Conservation (phyloP, 2,113 vertebrate genomes). For the Notarius quadriscutis region DNA sequence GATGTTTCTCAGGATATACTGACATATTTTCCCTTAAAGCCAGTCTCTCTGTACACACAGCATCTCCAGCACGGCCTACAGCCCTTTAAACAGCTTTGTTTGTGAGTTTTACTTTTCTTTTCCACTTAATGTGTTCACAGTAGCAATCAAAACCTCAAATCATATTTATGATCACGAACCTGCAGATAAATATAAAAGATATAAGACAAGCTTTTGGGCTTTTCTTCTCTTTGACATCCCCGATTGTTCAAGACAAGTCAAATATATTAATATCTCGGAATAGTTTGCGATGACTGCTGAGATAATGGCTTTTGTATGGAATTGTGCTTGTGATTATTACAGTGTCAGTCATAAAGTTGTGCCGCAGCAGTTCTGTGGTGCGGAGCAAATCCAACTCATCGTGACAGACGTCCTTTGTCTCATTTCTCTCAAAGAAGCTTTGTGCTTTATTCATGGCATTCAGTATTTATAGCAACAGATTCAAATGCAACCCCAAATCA, state of each 20-base stretch:
- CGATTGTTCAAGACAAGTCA: conserved; percentile 1
- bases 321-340: conserved; percentile 29
- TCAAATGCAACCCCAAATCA: background rate
- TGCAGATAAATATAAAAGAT: background rate
- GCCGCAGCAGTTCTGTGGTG: background rate
- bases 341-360: conserved; percentile 27
- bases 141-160: background rate
- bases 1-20: background rate
- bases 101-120: background rate
- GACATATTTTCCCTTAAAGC: background rate
- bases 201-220: background rate
- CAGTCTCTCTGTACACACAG: background rate
- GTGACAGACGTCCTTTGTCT: conserved; percentile 3
- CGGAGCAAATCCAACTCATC: conserved; percentile 23
- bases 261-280: background rate
- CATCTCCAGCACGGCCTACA: background rate
- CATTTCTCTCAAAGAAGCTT: background rate
- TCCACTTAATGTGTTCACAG: background rate
- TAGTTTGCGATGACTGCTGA: background rate
- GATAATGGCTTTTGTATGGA: background rate
- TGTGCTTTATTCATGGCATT: background rate
- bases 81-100: background rate
- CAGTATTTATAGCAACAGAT: conserved; percentile 5
- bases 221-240: background rate
- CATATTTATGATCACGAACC: background rate